These are phyloP conservation scores for Ganaspis sp. DNA, from an alignment of 1,140 invertebrate genomes.

Conservation along the genomic window DNA sequence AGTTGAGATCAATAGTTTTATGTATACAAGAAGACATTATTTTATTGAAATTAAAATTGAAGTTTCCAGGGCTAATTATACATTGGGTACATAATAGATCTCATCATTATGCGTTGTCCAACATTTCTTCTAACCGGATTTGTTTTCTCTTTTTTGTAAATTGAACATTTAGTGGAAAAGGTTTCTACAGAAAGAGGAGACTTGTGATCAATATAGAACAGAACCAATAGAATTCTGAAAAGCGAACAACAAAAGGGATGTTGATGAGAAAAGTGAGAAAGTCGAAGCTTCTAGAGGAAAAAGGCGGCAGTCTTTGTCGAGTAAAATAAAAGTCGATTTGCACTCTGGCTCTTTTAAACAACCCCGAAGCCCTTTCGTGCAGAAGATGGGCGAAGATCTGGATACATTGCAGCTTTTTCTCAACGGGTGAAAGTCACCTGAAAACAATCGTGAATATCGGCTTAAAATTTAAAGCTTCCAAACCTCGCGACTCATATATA, in stretches of 20 bases:
- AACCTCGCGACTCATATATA: background rate
- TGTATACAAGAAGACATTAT: too few relatives aligned
- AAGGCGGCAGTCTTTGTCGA: background rate
- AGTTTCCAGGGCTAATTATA: too few relatives aligned
- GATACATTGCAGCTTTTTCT: background rate
- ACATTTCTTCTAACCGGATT: too few relatives aligned
- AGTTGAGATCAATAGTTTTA: too few relatives aligned
- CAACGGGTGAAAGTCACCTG: background rate
- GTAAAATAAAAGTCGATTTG: conserved; percentile 10
- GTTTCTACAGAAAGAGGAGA: background rate
- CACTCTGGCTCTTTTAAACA: conserved; percentile 10
- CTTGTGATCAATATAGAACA: background rate
- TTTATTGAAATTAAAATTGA: too few relatives aligned
- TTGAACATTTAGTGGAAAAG: background rate
- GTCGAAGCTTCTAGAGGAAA: conserved; percentile 10
- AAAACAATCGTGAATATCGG: background rate
- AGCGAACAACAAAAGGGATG: background rate
- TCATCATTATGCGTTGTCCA: too few relatives aligned
- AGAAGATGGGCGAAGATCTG: background rate
- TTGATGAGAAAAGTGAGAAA: conserved; percentile 20
- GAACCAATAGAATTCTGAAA: background rate
- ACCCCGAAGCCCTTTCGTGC: background rate
- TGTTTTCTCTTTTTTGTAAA: too few relatives aligned
- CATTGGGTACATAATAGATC: too few relatives aligned
- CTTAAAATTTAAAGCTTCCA: conserved; percentile 15